A percentile compares a stretch with the other conserved stretches of the same genome.
phyloP scores from a whole-genome alignment of 2,113 vertebrate species.

The Indicator indicator region DNA sequence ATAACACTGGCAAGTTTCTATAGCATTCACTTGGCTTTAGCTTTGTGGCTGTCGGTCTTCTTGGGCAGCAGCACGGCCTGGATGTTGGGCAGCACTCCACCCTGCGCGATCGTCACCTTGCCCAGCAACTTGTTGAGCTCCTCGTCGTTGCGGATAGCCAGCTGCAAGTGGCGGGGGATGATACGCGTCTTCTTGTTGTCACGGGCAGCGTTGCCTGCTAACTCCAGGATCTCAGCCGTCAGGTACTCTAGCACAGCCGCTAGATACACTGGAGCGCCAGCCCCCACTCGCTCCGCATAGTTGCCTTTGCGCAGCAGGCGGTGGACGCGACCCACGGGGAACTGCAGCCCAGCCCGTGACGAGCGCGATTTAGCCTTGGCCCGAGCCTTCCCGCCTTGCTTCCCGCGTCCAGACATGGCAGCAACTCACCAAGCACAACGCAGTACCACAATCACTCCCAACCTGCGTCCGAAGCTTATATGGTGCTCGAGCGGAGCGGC shows the following conservation, averaged over 20 bases:
- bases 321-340: constrained; percentile 88
- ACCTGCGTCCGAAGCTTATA: not conserved
- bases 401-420: constrained; percentile 80
- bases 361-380: constrained; percentile 80
- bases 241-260: constrained; percentile 92
- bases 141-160: constrained; percentile 90
- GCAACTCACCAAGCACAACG: no score
- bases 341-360: constrained; percentile 76
- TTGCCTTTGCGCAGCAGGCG: constrained; percentile 87
- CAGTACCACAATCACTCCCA: no score
- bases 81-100: constrained; percentile 88
- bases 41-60: not conserved
- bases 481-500: not conserved
- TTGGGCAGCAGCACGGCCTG: constrained; percentile 88
- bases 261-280: constrained; percentile 87
- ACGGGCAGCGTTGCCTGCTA: constrained; percentile 85
- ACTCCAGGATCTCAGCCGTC: constrained; percentile 81
- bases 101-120: constrained; percentile 67
- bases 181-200: constrained; percentile 98
- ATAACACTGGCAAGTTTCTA: not conserved
- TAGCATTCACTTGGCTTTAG: not conserved
- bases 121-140: constrained; percentile 91
- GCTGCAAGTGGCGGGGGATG: constrained; percentile 91
- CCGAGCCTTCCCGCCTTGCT: constrained; percentile 67
- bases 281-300: constrained; percentile 88